Evolutionary conservation across 2,113 vertebrate species (phyloP), one percentile per base, ranked within the genome.

Genomic region (Malurus elegans): DNA sequence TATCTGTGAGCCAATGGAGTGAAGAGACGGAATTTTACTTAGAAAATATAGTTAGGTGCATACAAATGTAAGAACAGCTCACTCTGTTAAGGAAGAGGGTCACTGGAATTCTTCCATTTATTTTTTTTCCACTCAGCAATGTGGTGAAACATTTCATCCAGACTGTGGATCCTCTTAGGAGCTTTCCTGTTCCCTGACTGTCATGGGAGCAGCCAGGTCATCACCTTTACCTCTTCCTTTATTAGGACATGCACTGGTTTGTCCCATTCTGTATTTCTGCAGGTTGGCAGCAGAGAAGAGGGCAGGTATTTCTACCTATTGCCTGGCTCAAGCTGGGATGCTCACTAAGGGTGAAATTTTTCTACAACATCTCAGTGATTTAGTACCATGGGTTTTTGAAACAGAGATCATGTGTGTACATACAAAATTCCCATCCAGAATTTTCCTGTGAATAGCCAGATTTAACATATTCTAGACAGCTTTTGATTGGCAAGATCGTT

Each of bases 91-190:
- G 57, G 47, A 81, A 92, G 34, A 85, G 21, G 58, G 36, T 88
- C 57, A 6, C n/a, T 85, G 67, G 15, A 82, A 79, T 61, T 18
- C n/a, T 56, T 91, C 54, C 0, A 3, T 58, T 79, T 64, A 6
- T 56, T 91, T 84, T 80, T 92, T 92, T 87, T 69, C 16, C 66
- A n/a, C 18, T 85, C 36, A 85, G 64, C 84, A 86, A 71, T 48
- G 31, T 47, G 28, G 21, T 82, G n/a, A 75, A 87, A 69, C 2
- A 28, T 81, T 91, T 89, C 20, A 54, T 58, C 16, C 57, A 44
- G 48, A 9, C 44, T 28, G 3, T 50, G 26, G 24, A 81, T 54
- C 65, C 34, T 44, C 34, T 71, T 67, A 81, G 21, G 25, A 80
- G 7, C 9, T 58, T 84, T 86, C 25, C 38, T 79, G 19, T 47